Base-by-base conservation (phyloP, 2,888 invertebrate species). In the Odontocolon sp. region DNA sequence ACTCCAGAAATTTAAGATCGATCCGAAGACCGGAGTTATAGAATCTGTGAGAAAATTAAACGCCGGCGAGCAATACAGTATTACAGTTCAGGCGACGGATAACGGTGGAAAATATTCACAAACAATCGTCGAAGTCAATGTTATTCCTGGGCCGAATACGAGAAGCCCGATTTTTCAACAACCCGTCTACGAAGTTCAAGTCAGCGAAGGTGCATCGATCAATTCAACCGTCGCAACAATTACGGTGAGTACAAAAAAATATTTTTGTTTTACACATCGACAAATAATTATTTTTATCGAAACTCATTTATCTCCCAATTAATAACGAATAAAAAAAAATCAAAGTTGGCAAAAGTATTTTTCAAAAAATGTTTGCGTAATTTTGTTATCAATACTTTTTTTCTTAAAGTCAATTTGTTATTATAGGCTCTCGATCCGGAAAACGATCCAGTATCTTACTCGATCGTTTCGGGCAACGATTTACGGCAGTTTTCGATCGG, bases 201-300 rank as follows among this genome's bases (percentile, higher is more conserved):
- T 97, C 6, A 97, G 96, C 80, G 97, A 97, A 89, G 97, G 97
- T 1, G 97, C 96, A 2, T 95, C 96, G 36, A 95, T 97, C 74
- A 96, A 96, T 86, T 96, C 96, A 0, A 96, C 96, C 0, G 95
- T 97, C 3, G 94, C 94, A 0, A 95, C 96, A 6, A 94, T 97
- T 11, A 93, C 93, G 82, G 95, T 95, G 86, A 92, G 91, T 83
- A n/a, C 38, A 11, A 5, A 33, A 8, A 1, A 5, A 61, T 14
- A 8, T 47, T 68, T 56, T 33, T 21, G 31, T 28, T 33, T 3
- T 8, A 50, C 11, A 8, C 11, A n/a, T n/a, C n/a, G n/a, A n/a
- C n/a, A n/a, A n/a, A n/a, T n/a, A n/a, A n/a, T n/a, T n/a, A n/a
- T n/a, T n/a, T n/a, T n/a, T n/a, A n/a, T n/a, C n/a, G n/a, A n/a